A percentile compares a stretch with the other conserved stretches of the same genome.
These are phyloP conservation scores for Squalus acanthias DNA, from an alignment of 2,797 vertebrate species.

Conservation along the genomic window DNA sequence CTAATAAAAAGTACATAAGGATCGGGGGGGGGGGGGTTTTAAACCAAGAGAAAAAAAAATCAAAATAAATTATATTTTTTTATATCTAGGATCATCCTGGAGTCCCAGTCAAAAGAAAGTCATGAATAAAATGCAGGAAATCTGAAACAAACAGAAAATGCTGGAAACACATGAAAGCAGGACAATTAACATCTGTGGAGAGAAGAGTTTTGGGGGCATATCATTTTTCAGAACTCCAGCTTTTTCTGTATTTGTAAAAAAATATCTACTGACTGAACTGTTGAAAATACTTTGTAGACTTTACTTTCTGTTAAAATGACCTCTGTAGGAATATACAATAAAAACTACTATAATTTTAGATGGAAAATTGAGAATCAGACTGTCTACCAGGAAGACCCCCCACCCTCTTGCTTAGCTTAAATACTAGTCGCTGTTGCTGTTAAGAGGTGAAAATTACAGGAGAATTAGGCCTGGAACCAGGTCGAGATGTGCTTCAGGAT, in stretches of 20 bases:
- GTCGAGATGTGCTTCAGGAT: not conserved
- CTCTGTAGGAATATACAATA: not conserved
- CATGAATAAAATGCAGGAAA: not conserved
- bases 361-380: not conserved
- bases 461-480: not conserved
- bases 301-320: not conserved
- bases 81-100: not conserved
- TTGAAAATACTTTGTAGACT: not conserved
- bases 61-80: no score
- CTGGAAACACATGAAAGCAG: not conserved
- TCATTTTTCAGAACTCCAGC: not conserved
- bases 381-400: no score
- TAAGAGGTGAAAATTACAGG: not conserved
- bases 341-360: not conserved
- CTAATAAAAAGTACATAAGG: not conserved
- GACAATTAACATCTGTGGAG: not conserved
- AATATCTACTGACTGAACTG: not conserved
- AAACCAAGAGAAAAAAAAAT: no score
- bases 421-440: not conserved
- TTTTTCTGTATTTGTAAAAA: not conserved
- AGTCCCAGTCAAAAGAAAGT: not conserved
- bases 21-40: no score
- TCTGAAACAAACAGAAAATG: not conserved
- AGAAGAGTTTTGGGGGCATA: not conserved
- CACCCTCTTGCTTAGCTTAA: not conserved